phyloP scores from a whole-genome alignment of 2,888 invertebrate genomes.

The Leistus spinibarbis region DNA sequence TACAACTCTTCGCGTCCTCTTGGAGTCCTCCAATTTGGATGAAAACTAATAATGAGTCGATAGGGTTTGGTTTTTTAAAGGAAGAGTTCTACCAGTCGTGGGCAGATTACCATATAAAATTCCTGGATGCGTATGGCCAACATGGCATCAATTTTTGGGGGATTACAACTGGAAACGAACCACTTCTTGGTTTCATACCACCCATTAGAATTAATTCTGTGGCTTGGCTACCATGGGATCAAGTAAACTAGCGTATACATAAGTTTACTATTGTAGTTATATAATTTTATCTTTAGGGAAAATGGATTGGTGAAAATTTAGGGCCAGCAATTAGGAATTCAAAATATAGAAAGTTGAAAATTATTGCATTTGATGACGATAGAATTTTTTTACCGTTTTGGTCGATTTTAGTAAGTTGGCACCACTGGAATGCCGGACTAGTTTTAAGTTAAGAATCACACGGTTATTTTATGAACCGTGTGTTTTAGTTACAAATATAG shows the following conservation, averaged over 20 bases:
- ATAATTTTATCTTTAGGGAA: slow-evolving; percentile 57
- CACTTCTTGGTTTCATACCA: slow-evolving; percentile 68
- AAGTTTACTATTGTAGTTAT: background rate
- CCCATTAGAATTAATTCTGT: slow-evolving; percentile 70
- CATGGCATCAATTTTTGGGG: slow-evolving; percentile 77
- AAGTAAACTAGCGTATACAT: background rate
- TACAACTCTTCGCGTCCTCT: slow-evolving; percentile 61
- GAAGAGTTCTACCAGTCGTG: slow-evolving; percentile 72
- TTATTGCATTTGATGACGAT: slow-evolving; percentile 81
- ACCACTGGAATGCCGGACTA: slow-evolving; percentile 1
- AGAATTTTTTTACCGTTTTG: slow-evolving; percentile 69
- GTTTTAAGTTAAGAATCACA: slow-evolving; percentile 25
- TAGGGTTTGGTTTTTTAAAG: slow-evolving; percentile 53
- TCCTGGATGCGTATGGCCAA: slow-evolving; percentile 75
- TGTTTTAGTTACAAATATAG: background rate
- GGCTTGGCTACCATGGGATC: slow-evolving; percentile 69
- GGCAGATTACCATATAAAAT: slow-evolving; percentile 82
- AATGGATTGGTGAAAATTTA: slow-evolving; percentile 73
- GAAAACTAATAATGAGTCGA: slow-evolving; percentile 56
- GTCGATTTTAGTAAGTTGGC: slow-evolving; percentile 63
- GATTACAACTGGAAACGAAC: slow-evolving; percentile 87
- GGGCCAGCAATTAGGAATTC: slow-evolving; percentile 73
- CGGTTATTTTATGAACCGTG: slow-evolving; percentile 49
- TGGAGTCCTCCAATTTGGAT: slow-evolving; percentile 63
- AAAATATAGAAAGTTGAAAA: slow-evolving; percentile 64